These are phyloP conservation scores for Mycteria americana DNA, from an alignment of 2,797 vertebrate genomes.

Conservation along the genomic window DNA sequence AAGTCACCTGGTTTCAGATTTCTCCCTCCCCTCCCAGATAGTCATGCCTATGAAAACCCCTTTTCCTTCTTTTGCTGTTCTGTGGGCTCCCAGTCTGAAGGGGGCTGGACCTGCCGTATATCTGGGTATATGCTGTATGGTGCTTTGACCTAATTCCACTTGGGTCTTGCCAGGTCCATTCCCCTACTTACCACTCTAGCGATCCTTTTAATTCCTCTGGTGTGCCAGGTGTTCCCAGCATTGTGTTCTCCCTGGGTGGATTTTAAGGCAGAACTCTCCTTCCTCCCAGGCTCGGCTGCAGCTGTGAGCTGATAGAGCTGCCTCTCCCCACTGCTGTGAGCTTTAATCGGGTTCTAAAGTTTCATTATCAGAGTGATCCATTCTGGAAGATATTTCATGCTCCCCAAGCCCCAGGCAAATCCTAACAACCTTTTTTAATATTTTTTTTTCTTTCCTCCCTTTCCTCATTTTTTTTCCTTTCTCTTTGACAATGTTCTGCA, in stretches of 20 bases:
- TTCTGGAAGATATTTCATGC: conserved; percentile 61
- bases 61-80: neutral
- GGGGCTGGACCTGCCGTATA: neutral
- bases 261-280: conserved; percentile 64
- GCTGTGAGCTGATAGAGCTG: conserved; percentile 57
- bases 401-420: conserved; percentile 45
- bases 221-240: conserved; percentile 67
- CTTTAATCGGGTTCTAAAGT: conserved; percentile 68
- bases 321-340: conserved; percentile 48
- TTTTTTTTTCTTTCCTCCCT: neutral
- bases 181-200: neutral
- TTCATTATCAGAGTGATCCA: conserved; percentile 63
- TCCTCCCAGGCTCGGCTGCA: conserved; percentile 40
- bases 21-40: neutral
- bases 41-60: neutral
- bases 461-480: neutral
- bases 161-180: conserved; percentile 15
- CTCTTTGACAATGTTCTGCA: conserved; percentile 35
- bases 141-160: conserved; percentile 35
- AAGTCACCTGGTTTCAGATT: neutral
- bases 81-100: neutral
- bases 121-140: neutral
- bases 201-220: conserved; percentile 1
- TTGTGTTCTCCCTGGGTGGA: conserved; percentile 54
- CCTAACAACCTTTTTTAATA: conserved; percentile 34